phyloP scores from a whole-genome alignment of 64 coral and sea anemone species.

The Trachythela sp. region DNA sequence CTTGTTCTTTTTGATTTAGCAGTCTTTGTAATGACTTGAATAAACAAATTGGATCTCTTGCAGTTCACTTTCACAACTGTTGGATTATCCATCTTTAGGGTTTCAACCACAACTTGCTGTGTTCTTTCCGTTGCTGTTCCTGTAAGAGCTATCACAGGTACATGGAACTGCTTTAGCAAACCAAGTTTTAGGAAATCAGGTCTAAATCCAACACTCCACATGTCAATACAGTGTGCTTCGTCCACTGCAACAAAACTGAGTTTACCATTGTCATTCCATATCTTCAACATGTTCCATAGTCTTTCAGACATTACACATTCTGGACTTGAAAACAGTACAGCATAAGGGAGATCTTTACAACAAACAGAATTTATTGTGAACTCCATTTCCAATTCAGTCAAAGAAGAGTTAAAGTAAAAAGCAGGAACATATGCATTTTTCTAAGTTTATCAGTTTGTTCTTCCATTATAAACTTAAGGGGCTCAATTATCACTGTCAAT shows the following conservation, averaged over 20 bases:
- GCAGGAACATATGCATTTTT: too few relatives aligned
- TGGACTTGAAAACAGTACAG: slow-evolving; percentile 33
- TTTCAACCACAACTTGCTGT: neutral
- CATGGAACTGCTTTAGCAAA: neutral
- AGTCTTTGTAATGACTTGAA: slow-evolving; percentile 8
- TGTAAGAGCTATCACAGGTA: neutral
- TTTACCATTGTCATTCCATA: slow-evolving; percentile 18
- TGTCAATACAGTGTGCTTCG: slow-evolving; percentile 36
- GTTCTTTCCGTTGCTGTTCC: slow-evolving; percentile 29
- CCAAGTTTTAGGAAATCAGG: slow-evolving; percentile 17
- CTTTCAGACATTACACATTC: slow-evolving; percentile 14
- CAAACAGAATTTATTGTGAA: too few relatives aligned
- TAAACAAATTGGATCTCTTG: neutral
- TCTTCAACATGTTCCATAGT: neutral
- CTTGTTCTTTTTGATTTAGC: neutral
- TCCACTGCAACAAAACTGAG: slow-evolving; percentile 7
- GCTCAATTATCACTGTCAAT: too few relatives aligned
- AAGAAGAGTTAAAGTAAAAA: too few relatives aligned
- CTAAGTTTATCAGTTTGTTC: too few relatives aligned
- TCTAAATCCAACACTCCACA: slow-evolving; percentile 32
- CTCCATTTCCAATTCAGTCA: too few relatives aligned
- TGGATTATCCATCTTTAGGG: neutral
- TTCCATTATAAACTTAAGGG: too few relatives aligned
- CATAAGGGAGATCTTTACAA: too few relatives aligned
- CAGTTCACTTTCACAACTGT: neutral